Conservation (phyloP, 2,888 invertebrate species). For the Oxycera nigricornis region DNA sequence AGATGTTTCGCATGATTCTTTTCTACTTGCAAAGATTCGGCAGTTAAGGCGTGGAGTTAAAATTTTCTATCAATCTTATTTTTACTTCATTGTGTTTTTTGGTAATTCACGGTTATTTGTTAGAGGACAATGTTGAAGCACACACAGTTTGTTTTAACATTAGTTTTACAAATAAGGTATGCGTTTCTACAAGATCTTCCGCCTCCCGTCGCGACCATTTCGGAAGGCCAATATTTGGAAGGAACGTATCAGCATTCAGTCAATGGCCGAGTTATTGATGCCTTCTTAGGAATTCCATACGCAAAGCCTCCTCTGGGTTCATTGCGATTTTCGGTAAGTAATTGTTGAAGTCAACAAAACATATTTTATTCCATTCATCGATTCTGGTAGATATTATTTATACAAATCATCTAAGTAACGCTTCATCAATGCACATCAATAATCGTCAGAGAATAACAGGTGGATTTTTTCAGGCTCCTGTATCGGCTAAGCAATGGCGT, state of each 20-base stretch:
- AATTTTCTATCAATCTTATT: no score
- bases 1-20: no score
- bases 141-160: no score
- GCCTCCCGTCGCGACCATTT: neutral
- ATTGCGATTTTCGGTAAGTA: neutral
- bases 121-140: no score
- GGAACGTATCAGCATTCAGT: neutral
- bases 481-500: neutral
- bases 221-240: neutral
- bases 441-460: no score
- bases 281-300: neutral
- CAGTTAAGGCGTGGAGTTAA: no score
- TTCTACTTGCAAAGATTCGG: no score
- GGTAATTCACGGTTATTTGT: no score
- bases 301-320: neutral
- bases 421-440: no score
- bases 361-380: neutral
- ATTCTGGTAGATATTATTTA: neutral
- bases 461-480: neutral
- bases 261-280: neutral
- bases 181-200: neutral
- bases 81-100: no score
- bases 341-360: neutral
- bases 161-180: no score
- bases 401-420: no score